Evolutionary conservation across 2,888 invertebrate genomes (phyloP).

Genomic region (Lacanobia wlatinum): DNA sequence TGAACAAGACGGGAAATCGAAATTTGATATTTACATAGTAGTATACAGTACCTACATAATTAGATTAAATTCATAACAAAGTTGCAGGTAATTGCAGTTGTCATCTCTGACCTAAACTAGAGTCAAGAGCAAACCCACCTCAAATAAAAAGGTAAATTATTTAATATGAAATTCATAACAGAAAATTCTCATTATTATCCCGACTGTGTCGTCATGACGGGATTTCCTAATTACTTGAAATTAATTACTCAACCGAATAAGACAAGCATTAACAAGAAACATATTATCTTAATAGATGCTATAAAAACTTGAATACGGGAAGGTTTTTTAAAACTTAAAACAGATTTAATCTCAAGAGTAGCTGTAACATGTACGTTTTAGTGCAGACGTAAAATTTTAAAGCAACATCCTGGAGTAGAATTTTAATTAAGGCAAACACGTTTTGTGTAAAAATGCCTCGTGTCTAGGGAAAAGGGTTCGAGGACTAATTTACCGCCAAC

Average conservation of each 20-base stretch:
- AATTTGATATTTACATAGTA: too few species aligned
- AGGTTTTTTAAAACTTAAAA: background rate
- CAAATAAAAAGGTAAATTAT: too few species aligned
- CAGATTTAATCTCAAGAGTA: slow-evolving; percentile 9
- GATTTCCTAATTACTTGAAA: slow-evolving; percentile 7
- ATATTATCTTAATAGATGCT: background rate
- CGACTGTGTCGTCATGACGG: background rate
- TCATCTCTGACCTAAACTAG: too few species aligned
- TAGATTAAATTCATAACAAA: background rate
- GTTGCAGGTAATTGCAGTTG: too few species aligned
- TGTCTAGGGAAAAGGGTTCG: slow-evolving; percentile 7
- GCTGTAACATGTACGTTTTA: background rate
- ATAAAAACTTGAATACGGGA: background rate
- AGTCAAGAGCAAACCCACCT: too few species aligned
- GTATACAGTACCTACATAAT: too few species aligned
- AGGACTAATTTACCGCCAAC: slow-evolving; percentile 25
- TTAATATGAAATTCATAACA: background rate
- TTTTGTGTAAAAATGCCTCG: slow-evolving; percentile 16
- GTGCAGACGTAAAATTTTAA: slow-evolving; percentile 17
- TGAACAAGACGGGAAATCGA: too few species aligned
- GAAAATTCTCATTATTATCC: background rate
- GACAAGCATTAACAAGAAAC: background rate
- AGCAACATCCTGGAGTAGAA: slow-evolving; percentile 6
- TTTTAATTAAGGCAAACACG: slow-evolving; percentile 51
- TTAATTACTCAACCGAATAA: background rate